Evolutionary conservation across 2,113 vertebrate genomes (phyloP).

Genomic region (Gymnogyps californianus): DNA sequence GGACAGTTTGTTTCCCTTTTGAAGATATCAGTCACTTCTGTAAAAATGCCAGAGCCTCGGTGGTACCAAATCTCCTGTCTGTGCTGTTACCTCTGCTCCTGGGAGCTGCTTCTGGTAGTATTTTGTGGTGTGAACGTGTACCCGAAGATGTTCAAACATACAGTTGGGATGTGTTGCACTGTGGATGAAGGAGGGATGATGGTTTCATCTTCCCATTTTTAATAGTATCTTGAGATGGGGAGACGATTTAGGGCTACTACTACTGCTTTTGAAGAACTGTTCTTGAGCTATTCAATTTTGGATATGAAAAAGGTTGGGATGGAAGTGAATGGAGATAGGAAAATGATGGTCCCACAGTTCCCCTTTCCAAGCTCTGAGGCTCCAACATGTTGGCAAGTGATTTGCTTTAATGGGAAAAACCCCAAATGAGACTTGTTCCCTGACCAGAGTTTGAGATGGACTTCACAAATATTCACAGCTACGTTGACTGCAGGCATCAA

Average conservation of each 20-base stretch:
- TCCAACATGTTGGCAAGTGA: not conserved
- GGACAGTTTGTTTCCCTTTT: not conserved
- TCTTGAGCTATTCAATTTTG: not conserved
- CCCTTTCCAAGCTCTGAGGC: not conserved
- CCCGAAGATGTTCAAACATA: not conserved
- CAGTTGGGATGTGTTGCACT: not conserved
- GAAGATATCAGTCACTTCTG: not conserved
- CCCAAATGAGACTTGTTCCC: not conserved
- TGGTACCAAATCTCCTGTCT: not conserved
- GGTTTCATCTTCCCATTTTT: not conserved
- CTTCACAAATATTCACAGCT: not conserved
- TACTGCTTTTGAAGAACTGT: not conserved
- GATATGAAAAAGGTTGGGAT: not conserved
- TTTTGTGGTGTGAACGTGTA: not conserved
- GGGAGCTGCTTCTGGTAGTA: not conserved
- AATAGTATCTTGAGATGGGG: not conserved
- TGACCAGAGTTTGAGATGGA: not conserved
- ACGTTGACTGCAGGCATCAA: accelerated
- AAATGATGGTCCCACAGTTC: not conserved
- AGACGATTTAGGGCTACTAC: not conserved
- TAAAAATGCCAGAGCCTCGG: not conserved
- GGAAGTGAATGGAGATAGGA: not conserved
- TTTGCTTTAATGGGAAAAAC: not conserved
- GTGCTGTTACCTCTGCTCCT: not conserved
- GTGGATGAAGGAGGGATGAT: not conserved